A percentile compares a stretch with the other conserved stretches of the same genome.
Conservation (phyloP, 2,888 invertebrate species). For the Synanthedon tipuliformis region DNA sequence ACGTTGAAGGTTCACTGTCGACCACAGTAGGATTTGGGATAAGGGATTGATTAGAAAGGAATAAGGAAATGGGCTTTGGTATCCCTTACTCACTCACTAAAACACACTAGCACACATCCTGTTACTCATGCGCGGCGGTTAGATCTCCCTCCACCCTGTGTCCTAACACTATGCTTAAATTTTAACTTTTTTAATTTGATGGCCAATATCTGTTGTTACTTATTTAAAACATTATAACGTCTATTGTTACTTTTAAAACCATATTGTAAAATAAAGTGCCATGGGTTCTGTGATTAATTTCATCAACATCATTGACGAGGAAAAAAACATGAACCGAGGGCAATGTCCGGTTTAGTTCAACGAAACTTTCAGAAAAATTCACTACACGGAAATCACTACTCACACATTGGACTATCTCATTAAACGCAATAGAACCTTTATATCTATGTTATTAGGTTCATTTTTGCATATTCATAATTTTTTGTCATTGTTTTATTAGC, state of each 20-base stretch:
- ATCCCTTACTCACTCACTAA: no score
- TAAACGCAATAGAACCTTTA: slow-evolving; percentile 6
- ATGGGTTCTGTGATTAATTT: slow-evolving; percentile 19
- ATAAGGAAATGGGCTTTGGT: no score
- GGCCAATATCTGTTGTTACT: neutral
- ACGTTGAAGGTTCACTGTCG: no score
- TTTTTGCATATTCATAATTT: slow-evolving; percentile 2
- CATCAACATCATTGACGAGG: slow-evolving; percentile 15
- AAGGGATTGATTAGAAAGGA: no score
- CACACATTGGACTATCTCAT: slow-evolving; percentile 17
- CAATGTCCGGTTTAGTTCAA: slow-evolving; percentile 60
- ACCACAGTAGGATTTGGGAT: no score
- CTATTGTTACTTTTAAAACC: neutral
- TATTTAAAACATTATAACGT: neutral
- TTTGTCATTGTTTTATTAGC: slow-evolving; percentile 3
- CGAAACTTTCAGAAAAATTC: slow-evolving; percentile 30
- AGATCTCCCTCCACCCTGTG: no score
- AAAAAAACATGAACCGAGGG: slow-evolving; percentile 48
- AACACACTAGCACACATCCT: no score
- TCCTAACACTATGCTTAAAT: no score
- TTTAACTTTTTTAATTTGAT: neutral
- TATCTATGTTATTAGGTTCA: neutral
- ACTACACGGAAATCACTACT: slow-evolving; percentile 24
- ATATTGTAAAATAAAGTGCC: neutral
- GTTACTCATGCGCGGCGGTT: no score